Conservation (phyloP, 2,888 invertebrate species). For the Rhagophthalmus giganteus region DNA sequence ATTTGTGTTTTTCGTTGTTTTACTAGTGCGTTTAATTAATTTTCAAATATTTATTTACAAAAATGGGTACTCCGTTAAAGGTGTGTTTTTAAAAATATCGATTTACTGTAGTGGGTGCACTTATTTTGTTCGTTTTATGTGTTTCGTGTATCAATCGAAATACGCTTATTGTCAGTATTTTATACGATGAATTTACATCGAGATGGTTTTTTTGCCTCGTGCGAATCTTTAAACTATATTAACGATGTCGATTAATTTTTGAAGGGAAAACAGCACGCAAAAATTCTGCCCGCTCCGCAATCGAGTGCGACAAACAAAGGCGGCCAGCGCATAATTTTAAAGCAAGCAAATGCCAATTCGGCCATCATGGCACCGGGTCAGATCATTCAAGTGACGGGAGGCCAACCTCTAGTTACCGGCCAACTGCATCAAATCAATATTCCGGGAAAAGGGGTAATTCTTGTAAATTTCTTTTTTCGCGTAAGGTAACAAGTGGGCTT, state of each 20-base stretch:
- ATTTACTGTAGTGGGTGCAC: too few relatives aligned
- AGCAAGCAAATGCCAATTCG: slow-evolving; percentile 49
- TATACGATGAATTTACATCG: too few relatives aligned
- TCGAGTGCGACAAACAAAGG: slow-evolving; percentile 48
- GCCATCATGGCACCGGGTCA: slow-evolving; percentile 54
- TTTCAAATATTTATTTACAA: too few relatives aligned
- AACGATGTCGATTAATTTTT: slow-evolving; percentile 35
- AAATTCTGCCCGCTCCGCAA: slow-evolving; percentile 67
- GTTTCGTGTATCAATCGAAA: too few relatives aligned
- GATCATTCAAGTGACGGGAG: slow-evolving; percentile 49
- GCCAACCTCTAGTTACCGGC: slow-evolving; percentile 53
- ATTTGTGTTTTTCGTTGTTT: too few relatives aligned
- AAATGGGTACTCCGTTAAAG: background rate
- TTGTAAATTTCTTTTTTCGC: background rate
- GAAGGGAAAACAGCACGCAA: slow-evolving; percentile 68
- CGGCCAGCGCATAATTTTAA: slow-evolving; percentile 61
- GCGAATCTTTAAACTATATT: too few relatives aligned
- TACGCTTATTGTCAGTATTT: too few relatives aligned
- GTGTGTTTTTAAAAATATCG: background rate
- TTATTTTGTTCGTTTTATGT: too few relatives aligned
- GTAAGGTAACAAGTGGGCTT: too few relatives aligned
- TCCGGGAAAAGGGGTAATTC: slow-evolving; percentile 67
- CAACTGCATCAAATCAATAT: slow-evolving; percentile 74
- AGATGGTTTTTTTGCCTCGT: too few relatives aligned
- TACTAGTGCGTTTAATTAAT: too few relatives aligned